Percentiles rank a stretch among this genome's conserved stretches.
Conservation (phyloP, 2,113 vertebrate genomes). For the Argyrosomus japonicus region DNA sequence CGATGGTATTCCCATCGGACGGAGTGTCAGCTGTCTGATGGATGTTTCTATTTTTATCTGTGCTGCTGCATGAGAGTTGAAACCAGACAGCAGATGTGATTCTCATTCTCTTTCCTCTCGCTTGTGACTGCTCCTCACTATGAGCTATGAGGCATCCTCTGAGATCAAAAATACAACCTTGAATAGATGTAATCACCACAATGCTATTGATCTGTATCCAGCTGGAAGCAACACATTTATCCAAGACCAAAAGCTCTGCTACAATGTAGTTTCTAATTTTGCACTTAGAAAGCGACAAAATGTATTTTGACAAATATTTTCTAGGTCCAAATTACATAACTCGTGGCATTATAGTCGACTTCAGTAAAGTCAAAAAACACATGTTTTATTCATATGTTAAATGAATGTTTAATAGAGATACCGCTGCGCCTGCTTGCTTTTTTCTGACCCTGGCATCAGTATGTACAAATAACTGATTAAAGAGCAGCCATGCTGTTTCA, state of each 20-base stretch:
- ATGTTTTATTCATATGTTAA: not conserved
- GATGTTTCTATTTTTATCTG: slow-evolving; percentile 54
- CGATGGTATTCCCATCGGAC: not conserved
- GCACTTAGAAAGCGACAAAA: not conserved
- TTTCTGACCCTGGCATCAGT: not conserved
- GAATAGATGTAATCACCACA: not conserved
- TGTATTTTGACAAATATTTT: not conserved
- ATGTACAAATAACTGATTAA: slow-evolving; percentile 37
- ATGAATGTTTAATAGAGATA: not conserved
- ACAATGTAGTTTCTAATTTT: not conserved
- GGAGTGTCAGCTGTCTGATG: slow-evolving; percentile 38
- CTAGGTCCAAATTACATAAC: not conserved
- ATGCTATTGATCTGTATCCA: not conserved
- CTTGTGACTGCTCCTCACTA: not conserved
- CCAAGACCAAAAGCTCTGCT: not conserved
- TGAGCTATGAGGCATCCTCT: not conserved
- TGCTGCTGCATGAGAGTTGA: slow-evolving; percentile 22
- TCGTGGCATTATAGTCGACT: not conserved
- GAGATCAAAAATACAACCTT: not conserved
- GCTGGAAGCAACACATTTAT: not conserved
- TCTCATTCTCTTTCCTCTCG: not conserved
- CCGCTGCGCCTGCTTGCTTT: not conserved
- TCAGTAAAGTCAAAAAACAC: not conserved
- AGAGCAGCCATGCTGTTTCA: slow-evolving; percentile 41
- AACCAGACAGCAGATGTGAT: not conserved